A percentile compares a stretch with the other conserved stretches of the same genome.
Evolutionary conservation across 2,797 vertebrate genomes (phyloP).

Genomic region (Sternarchorhynchus goeldii): DNA sequence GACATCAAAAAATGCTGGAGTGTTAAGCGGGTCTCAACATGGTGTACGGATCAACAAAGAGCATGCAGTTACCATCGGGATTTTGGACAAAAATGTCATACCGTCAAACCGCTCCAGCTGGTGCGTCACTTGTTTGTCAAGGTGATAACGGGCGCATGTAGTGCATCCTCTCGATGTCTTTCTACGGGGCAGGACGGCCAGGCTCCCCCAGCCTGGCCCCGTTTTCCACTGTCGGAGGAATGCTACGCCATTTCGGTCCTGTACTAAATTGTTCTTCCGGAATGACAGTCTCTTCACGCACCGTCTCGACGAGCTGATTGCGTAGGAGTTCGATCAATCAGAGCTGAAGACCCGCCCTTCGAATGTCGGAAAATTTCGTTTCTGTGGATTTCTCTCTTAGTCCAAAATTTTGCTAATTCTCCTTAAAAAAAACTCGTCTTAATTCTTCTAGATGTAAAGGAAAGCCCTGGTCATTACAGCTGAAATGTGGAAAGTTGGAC

Average conservation of each 20-base stretch:
- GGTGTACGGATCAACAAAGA: conserved; percentile 40
- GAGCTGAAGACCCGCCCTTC: not conserved
- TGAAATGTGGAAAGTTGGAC: too few species aligned
- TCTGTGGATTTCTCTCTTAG: too few species aligned
- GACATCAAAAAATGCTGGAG: conserved; percentile 14
- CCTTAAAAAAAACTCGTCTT: too few species aligned
- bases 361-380: too few species aligned
- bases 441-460: too few species aligned
- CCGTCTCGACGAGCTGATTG: conserved; percentile 28
- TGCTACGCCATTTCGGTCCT: conserved; percentile 57
- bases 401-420: too few species aligned
- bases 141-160: too few species aligned
- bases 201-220: not conserved
- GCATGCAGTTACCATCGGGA: not conserved
- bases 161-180: too few species aligned
- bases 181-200: not conserved
- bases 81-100: conserved; percentile 8
- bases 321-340: conserved; percentile 6
- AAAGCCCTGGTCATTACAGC: too few species aligned
- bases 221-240: not conserved
- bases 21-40: conserved; percentile 13
- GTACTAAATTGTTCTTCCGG: conserved; percentile 33
- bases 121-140: not conserved
- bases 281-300: conserved; percentile 12
- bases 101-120: not conserved